Conservation (phyloP, 2,113 vertebrate species). For the Aspiorhynchus laticeps region DNA sequence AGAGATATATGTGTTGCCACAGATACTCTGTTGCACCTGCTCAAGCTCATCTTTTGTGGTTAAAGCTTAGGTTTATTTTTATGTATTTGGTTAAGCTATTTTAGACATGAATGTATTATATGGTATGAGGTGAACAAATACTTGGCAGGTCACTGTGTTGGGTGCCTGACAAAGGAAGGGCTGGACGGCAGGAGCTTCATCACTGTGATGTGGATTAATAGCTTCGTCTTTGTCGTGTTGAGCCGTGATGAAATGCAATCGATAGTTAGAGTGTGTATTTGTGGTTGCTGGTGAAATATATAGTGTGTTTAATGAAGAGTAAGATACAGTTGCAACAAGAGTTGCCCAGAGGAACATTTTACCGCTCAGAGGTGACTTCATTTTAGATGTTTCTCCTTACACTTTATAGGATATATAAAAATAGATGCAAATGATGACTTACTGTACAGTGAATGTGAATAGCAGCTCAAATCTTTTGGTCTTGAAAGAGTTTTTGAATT, state of each 20-base stretch:
- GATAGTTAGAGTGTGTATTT: not conserved
- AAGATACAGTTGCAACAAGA: not conserved
- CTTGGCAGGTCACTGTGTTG: not conserved
- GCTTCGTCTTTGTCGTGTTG: not conserved
- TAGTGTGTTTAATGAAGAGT: not conserved
- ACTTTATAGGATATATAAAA: not conserved
- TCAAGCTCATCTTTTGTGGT: constrained; percentile 13
- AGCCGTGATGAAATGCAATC: not conserved
- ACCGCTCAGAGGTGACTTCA: not conserved
- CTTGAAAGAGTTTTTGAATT: too few relatives aligned
- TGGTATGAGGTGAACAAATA: not conserved
- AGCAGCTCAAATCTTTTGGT: too few relatives aligned
- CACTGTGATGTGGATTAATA: not conserved
- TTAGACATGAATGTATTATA: not conserved
- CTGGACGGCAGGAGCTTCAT: not conserved
- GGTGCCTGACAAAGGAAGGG: not conserved
- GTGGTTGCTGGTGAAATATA: not conserved
- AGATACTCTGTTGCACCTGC: constrained; percentile 41
- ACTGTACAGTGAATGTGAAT: not conserved
- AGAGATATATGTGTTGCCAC: constrained; percentile 1
- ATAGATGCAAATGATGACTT: not conserved
- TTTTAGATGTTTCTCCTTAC: not conserved
- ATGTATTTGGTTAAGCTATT: constrained; percentile 14
- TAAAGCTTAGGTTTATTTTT: constrained; percentile 38
- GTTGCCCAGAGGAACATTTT: not conserved